A percentile compares a stretch with the other conserved stretches of the same genome.
phyloP scores from a whole-genome alignment of 2,113 vertebrate genomes.

The Pseudopipra pipra region DNA sequence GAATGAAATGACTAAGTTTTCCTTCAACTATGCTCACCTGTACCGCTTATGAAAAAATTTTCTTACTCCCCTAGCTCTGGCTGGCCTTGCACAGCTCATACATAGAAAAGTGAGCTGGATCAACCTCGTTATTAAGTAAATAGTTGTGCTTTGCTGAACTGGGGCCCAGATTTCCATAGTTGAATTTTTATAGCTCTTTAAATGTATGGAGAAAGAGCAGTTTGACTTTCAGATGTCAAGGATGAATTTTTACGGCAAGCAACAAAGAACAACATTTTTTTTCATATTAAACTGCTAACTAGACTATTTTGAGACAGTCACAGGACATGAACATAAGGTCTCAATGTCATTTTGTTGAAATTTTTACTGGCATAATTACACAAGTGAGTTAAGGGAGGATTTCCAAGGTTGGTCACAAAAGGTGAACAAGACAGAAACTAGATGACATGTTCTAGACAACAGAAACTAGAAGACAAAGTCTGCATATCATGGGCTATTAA shows the following conservation, averaged over 20 bases:
- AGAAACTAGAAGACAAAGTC: background rate
- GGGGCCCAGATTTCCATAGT: background rate
- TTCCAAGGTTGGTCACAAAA: conserved; percentile 39
- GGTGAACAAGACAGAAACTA: conserved; percentile 8
- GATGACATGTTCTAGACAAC: background rate
- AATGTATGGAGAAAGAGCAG: background rate
- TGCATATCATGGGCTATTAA: background rate
- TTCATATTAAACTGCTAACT: background rate
- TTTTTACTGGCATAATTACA: conserved; percentile 18
- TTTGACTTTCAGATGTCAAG: background rate
- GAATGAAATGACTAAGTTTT: background rate
- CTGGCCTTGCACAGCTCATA: background rate
- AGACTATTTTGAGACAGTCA: background rate
- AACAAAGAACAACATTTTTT: background rate
- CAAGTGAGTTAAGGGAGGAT: background rate
- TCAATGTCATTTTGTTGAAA: background rate
- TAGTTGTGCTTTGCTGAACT: background rate
- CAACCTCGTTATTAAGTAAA: background rate
- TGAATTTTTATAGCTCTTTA: background rate
- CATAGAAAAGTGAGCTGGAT: background rate
- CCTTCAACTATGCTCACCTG: background rate
- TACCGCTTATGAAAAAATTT: background rate
- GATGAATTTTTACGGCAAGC: background rate
- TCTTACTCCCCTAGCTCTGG: background rate
- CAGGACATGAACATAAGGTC: background rate